Base-by-base conservation (phyloP, 2,888 invertebrate genomes). In the Drosophila maculinotata region DNA sequence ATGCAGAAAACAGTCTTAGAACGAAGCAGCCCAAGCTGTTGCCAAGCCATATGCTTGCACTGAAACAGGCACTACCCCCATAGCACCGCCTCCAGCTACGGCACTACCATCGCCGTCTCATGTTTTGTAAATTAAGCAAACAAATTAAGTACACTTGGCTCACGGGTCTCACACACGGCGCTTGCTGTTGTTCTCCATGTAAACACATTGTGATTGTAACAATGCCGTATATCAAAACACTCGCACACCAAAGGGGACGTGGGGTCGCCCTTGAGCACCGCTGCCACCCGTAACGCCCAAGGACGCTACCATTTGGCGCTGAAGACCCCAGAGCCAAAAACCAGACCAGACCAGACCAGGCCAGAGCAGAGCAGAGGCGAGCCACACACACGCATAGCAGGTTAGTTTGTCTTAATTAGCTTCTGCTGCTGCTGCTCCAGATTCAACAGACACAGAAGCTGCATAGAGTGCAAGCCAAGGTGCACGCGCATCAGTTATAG, bases 101-200 rank as follows among this genome's bases (percentile, higher is more conserved):
- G 14, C 53, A 42, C 25, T 33, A 12, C n/a, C 28, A 44, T n/a
- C 10, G 60, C 58, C 63, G 75, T 73, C 71, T 76, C 86, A 79
- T 87, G 87, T 88, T 86, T 89, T 79, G 77, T 80, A 87, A 89
- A 89, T 86, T 87, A 86, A 88, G 80, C 89, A 89, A 87, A 88
- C 87, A 87, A 89, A 86, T 87, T 89, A 89, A 87, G 87, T 88
- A 86, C 87, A 87, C 83, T 88, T 83, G 88, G 75, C 80, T 71
- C 79, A 68, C 58, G 52, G 68, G 69, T 64, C 69, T 49, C 47
- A 52, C 49, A 54, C 47, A 38, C 54, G 66, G 60, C 57, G 62
- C 53, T 69, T 41, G 69, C 65, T 73, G 66, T 66, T 69, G 62
- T 64, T 67, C 76, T 69, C 67, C 71, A 48, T 79, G 83, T 82